Percentiles rank a stretch among this genome's conserved stretches.
Conservation (phyloP, 2,888 invertebrate species). For the Aphodius granarius region DNA sequence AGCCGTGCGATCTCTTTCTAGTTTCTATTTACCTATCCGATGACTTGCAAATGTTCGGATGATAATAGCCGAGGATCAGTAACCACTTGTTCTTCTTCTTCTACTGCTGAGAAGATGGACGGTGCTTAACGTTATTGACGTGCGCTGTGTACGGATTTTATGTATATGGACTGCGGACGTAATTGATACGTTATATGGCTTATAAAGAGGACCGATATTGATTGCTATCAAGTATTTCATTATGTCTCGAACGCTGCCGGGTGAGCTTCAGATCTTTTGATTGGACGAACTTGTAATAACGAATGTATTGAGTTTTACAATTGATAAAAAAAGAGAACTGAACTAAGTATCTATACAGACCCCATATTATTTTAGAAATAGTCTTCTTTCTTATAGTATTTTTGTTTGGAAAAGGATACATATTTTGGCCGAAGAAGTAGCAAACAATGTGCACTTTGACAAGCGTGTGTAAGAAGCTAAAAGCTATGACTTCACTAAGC, state of each 20-base stretch:
- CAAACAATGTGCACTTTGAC: too few species aligned
- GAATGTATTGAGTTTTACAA: not conserved
- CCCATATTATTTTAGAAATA: too few species aligned
- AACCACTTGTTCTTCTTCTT: constrained; percentile 1
- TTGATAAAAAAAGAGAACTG: too few species aligned
- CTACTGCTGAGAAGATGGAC: not conserved
- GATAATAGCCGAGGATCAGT: not conserved
- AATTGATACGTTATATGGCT: constrained; percentile 9
- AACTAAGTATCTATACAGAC: too few species aligned
- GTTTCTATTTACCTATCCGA: constrained; percentile 22
- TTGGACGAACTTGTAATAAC: not conserved
- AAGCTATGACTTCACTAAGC: too few species aligned
- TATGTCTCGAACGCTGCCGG: constrained; percentile 4
- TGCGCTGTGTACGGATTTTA: not conserved
- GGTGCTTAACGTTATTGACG: not conserved
- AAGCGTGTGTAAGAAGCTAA: too few species aligned
- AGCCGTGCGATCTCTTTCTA: constrained; percentile 5
- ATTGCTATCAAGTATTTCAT: constrained; percentile 4
- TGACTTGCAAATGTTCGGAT: constrained; percentile 25
- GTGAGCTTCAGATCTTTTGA: not conserved
- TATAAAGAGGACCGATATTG: not conserved
- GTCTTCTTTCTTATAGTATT: too few species aligned
- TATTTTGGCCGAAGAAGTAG: too few species aligned
- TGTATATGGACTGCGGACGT: not conserved
- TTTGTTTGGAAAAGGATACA: too few species aligned